Base-by-base conservation (phyloP, 35 echinoderm and acorn worm genomes). In the Amphiura filiformis region DNA sequence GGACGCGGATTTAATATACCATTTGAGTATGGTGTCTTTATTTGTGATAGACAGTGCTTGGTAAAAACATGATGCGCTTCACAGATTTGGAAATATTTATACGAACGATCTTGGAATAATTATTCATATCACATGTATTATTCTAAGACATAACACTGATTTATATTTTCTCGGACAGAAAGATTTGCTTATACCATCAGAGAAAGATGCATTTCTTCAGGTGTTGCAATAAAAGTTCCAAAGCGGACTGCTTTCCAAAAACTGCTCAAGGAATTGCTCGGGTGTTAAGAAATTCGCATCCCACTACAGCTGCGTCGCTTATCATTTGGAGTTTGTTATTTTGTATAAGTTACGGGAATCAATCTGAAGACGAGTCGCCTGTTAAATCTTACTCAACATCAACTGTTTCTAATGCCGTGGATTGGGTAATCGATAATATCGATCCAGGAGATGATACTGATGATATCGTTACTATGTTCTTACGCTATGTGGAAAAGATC, bases 401-500 rank as follows among this genome's bases (percentile, higher is more conserved):
- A 70, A 70, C 61, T 70, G 61, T 70, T 11, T 26, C 61, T 70
- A 70, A 70, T 70, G 15, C 61, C 26, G 2, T 70, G 28, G 61
- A 70, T n/a, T 70, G 15, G 15, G 15, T 11, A 2, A 5, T 30
- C 3, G 61, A 70, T 3, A 30, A 70, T n/a, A n/a, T 15, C 2
- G 41, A 47, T 17, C n/a, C n/a, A n/a, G n/a, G n/a, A n/a, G n/a
- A n/a, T n/a, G n/a, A n/a, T n/a, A n/a, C n/a, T n/a, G 38, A 41
- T 2, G 82, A 91, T 70, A 89, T 90, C 44, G 93, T 99, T 0
- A 52, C 82, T 38, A 87, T 64, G 56, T 99, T 99, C 82, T 87
- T 99, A 0, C 42, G 37, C 23, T 94, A 92, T 77, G 87, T 99
- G 31, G 82, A 87, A 31, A 41, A 80, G 13, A 92, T 93, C 30